These are phyloP conservation scores for Galerucella pusilla DNA, from an alignment of 2,888 invertebrate genomes.

Conservation along the genomic window DNA sequence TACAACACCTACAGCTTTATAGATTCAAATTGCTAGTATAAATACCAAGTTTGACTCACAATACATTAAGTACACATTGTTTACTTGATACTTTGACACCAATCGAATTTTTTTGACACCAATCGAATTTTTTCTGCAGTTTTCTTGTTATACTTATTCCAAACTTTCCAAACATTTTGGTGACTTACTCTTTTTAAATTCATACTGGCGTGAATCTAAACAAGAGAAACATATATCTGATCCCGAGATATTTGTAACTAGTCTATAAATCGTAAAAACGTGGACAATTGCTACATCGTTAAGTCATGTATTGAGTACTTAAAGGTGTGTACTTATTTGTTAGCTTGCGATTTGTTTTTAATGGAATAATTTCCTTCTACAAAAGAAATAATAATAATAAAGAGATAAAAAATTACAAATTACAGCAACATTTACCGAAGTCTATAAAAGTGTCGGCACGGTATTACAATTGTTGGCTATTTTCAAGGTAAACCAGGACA, in stretches of 20 bases:
- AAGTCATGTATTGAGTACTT: constrained; percentile 1
- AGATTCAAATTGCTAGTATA: no score
- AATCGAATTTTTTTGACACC: no score
- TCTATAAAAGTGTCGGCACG: neutral
- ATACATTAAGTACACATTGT: no score
- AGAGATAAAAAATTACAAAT: neutral
- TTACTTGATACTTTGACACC: no score
- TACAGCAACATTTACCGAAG: neutral
- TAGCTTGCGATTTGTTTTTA: neutral
- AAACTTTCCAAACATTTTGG: no score
- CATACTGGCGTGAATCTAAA: neutral
- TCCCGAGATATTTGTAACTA: neutral
- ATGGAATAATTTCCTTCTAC: neutral
- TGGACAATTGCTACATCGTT: neutral
- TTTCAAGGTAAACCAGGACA: constrained; percentile 6
- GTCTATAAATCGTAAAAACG: neutral
- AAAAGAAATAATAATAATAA: neutral
- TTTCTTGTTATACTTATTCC: no score
- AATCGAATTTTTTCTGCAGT: no score
- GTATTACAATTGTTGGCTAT: constrained; percentile 2
- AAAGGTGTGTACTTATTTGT: constrained; percentile 2
- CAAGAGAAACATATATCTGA: neutral
- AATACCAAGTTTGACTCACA: no score
- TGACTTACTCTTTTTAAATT: neutral
- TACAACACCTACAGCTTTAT: no score